Evolutionary conservation across 2,888 invertebrate genomes (phyloP).

Genomic region (Poecilus cupreus): DNA sequence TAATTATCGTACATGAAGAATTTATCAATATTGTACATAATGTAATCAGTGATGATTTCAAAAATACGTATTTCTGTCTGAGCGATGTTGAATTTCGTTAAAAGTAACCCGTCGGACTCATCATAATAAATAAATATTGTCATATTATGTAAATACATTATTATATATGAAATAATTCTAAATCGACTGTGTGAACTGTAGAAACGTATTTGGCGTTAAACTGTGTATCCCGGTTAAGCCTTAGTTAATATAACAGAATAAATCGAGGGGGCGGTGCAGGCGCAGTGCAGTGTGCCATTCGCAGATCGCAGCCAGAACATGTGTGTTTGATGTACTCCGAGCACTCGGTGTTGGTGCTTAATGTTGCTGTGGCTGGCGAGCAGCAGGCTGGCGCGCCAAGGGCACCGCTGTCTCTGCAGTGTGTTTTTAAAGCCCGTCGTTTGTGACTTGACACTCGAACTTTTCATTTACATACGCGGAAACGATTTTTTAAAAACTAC

Average conservation of each 20-base stretch:
- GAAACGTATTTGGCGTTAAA: slow-evolving; percentile 58
- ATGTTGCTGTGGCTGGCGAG: slow-evolving; percentile 8
- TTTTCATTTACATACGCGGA: slow-evolving; percentile 52
- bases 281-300: neutral
- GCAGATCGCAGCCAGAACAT: neutral
- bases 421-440: slow-evolving; percentile 51
- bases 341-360: slow-evolving; percentile 8
- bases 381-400: neutral
- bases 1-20: slow-evolving; percentile 58
- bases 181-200: slow-evolving; percentile 59
- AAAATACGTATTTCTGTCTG: slow-evolving; percentile 58
- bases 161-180: slow-evolving; percentile 59
- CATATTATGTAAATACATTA: slow-evolving; percentile 57
- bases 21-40: slow-evolving; percentile 59
- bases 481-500: slow-evolving; percentile 49
- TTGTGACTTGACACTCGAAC: slow-evolving; percentile 50
- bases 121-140: slow-evolving; percentile 33
- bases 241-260: slow-evolving; percentile 51
- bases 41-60: slow-evolving; percentile 58
- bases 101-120: slow-evolving; percentile 29
- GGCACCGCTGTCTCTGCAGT: slow-evolving; percentile 28
- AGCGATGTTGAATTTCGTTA: slow-evolving; percentile 50
- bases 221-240: slow-evolving; percentile 57
- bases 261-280: neutral
- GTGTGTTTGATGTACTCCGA: neutral